These are phyloP conservation scores for Spodoptera litura DNA, from an alignment of 1,140 invertebrate genomes.

Conservation along the genomic window DNA sequence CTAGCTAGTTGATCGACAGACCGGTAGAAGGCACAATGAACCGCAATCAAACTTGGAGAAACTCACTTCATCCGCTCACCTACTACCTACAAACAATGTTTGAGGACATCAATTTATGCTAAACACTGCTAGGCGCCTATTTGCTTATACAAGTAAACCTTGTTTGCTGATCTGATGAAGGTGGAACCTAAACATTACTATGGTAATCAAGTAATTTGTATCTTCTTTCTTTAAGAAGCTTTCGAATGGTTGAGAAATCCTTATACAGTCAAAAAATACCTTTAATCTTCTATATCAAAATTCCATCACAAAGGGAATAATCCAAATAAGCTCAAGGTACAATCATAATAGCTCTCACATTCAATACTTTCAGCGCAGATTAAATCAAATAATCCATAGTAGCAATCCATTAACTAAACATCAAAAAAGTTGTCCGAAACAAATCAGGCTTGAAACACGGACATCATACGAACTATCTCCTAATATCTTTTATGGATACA, in stretches of 20 bases:
- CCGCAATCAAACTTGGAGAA: conserved; percentile 65
- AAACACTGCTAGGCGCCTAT: conserved; percentile 9
- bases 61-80: conserved; percentile 48
- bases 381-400: neutral
- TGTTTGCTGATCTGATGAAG: neutral
- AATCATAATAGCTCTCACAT: neutral
- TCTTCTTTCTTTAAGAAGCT: no score
- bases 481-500: conserved; percentile 11
- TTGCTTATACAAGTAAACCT: neutral
- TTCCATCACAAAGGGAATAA: neutral
- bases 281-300: conserved; percentile 19
- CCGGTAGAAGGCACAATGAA: conserved; percentile 58
- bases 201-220: no score
- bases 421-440: conserved; percentile 10
- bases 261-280: neutral
- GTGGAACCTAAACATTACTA: no score
- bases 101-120: conserved; percentile 47
- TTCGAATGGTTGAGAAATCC: neutral
- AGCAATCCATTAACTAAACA: conserved; percentile 20
- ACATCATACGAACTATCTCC: neutral
- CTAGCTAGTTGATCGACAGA: conserved; percentile 41
- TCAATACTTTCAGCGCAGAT: neutral
- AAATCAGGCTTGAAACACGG: conserved; percentile 11
- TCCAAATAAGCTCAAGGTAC: neutral
- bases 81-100: conserved; percentile 49